phyloP scores from a whole-genome alignment of 1,140 invertebrate species.

The Popillia japonica region DNA sequence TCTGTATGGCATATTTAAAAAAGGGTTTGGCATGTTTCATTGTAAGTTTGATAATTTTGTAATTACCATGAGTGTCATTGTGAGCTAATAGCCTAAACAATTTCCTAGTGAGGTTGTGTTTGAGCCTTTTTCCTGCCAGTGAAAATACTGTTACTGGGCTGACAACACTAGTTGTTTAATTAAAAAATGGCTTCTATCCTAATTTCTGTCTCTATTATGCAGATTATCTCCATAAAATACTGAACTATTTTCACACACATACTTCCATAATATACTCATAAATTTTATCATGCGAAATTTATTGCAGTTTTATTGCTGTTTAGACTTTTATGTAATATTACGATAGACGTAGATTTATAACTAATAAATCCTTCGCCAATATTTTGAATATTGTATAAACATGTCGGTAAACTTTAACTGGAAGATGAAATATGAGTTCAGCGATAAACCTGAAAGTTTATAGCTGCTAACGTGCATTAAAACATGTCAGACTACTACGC shows the following conservation, averaged over 20 bases:
- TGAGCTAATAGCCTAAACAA: no score
- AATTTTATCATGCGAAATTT: not conserved
- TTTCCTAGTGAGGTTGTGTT: no score
- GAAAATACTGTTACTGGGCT: no score
- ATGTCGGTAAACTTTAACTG: not conserved
- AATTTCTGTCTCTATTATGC: not conserved
- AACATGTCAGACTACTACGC: not conserved
- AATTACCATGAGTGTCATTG: no score
- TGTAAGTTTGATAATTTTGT: no score
- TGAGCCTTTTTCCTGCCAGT: no score
- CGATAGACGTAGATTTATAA: not conserved
- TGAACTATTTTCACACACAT: not conserved
- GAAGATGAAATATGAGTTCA: not conserved
- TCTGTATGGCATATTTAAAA: no score
- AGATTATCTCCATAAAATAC: not conserved
- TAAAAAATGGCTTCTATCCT: no score
- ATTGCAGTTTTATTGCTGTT: not conserved
- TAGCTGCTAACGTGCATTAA: not conserved
- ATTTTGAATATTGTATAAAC: conserved; percentile 8
- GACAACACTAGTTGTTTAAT: no score
- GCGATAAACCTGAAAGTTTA: not conserved
- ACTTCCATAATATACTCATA: not conserved
- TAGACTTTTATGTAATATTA: not conserved
- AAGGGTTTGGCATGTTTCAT: no score
- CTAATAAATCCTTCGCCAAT: conserved; percentile 20